phyloP scores from a whole-genome alignment of 1,140 invertebrate species.

The Drepana arcuata region DNA sequence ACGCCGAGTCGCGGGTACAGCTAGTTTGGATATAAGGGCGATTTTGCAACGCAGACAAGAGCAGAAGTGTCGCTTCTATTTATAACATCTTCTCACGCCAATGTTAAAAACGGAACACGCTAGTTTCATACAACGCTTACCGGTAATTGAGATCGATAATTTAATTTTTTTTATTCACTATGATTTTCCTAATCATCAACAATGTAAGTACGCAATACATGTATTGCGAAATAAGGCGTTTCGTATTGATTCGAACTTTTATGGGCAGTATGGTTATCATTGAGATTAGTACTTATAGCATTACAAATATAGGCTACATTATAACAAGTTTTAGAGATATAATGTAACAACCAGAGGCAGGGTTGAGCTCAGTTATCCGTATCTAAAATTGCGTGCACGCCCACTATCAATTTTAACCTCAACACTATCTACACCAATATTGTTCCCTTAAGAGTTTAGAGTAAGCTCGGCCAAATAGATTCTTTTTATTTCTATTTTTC shows the following conservation, averaged over 20 bases:
- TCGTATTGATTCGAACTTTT: slow-evolving; percentile 38
- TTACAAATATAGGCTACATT: too few species aligned
- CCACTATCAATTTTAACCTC: slow-evolving; percentile 21
- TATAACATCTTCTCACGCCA: too few species aligned
- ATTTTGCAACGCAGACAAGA: too few species aligned
- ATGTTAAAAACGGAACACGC: slow-evolving; percentile 38
- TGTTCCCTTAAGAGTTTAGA: slow-evolving; percentile 66
- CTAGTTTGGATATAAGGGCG: too few species aligned
- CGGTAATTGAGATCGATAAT: slow-evolving; percentile 67
- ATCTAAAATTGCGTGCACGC: slow-evolving; percentile 32
- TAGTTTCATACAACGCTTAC: slow-evolving; percentile 56
- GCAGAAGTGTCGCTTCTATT: too few species aligned
- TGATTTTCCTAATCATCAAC: slow-evolving; percentile 50
- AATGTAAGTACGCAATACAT: slow-evolving; percentile 62
- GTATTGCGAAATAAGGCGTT: slow-evolving; percentile 67
- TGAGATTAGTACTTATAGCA: slow-evolving; percentile 12
- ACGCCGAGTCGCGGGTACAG: too few species aligned
- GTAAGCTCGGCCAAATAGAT: slow-evolving; percentile 61
- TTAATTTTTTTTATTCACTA: slow-evolving; percentile 62
- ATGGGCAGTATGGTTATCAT: slow-evolving; percentile 15
- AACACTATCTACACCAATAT: slow-evolving; percentile 41
- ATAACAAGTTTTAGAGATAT: neutral
- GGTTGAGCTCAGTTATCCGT: slow-evolving; percentile 14
- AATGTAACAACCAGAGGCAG: slow-evolving; percentile 27
- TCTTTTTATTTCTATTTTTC: slow-evolving; percentile 18